Base-by-base conservation (phyloP, 1,140 invertebrate species). In the Teleogryllus occipitalis region DNA sequence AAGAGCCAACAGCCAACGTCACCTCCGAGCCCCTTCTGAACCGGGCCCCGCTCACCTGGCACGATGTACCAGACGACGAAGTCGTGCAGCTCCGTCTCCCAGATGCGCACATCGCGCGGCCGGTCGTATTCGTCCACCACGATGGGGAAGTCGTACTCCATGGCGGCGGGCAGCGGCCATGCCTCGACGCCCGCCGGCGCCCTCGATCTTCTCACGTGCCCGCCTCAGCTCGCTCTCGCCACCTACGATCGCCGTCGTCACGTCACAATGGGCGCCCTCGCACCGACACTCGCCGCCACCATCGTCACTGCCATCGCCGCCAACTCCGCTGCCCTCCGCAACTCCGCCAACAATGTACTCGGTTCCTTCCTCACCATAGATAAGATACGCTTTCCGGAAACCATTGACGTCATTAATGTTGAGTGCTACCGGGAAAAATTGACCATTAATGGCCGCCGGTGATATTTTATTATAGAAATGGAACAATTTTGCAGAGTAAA, bases 51-150 rank as follows among this genome's bases (percentile, higher is more conserved):
- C 76, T 78, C 82, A 82, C 82, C 83, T 81, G 81, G 73, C 2
- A 81, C 84, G 7, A 85, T 82, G 80, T 87, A 88, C 81, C 86
- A 85, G 8, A 87, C 87, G n/a, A 87, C 83, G 76, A 86, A 88
- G 80, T 87, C 85, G 8, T 82, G 81, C 48, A 83, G 82, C 54
- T 86, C 81, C 49, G 82, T 85, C 81, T 87, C 85, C 54, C 84
- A 85, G 46, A 88, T 87, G 12, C 84, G 82, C 49, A 88, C 83
- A 74, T 83, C 84, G 22, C 74, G 83, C 7, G 84, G 80, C 18
- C 46, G 47, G 14, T 85, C 83, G 78, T 87, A 86, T 22, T 88
- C 86, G 15, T 82, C 65, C 15, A 81, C 81, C 78, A 83, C 82
- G 78, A 82, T 65, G 2, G 79, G 75, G 48, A 80, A 80, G 79